Evolutionary conservation across 2,888 invertebrate genomes (phyloP), one percentile per base, ranked within the genome.

Genomic region (Euplexia lucipara): DNA sequence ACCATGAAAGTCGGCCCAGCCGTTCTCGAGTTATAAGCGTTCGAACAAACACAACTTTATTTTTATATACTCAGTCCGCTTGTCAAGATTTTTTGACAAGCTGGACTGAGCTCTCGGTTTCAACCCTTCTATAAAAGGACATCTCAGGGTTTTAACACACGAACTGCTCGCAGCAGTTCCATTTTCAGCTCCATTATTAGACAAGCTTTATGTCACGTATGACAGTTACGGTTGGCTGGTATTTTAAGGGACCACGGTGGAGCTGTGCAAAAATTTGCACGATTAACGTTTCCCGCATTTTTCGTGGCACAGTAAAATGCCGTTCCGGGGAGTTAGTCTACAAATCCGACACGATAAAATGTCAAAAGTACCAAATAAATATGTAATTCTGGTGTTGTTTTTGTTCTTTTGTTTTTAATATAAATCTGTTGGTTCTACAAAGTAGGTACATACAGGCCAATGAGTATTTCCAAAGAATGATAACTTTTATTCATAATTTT

Each of bases 181-280:
- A 48, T 47, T 66, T 57, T 58, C 20, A 18, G 30, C 30, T 39
- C 14, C 51, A 51, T 72, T 71, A 71, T 71, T 71, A 51, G 44
- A 16, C 32, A 44, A 20, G 30, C 16, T 45, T 71, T 45, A 45
- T 10, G 34, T 39, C 65, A 37, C 32, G 39, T 34, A 47, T 51
- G 64, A 34, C 37, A 48, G 62, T 42, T 62, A 45, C 39, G 39
- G 49, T 45, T 34, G 37, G 34, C 34, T 39, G 16, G 44, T 12
- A 45, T 49, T 63, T 63, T 44, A 49, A 71, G 49, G 42, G 32
- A 26, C 1, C 49, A 37, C 8, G 26, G 20, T 34, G 18, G 16
- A 48, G 20, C 16, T 37, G 18, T 14, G 26, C 54, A 65, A 65
- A 73, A 48, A 42, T 1, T 0, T 34, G 35, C 53, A 65, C 16